phyloP scores from a whole-genome alignment of 2,113 vertebrate genomes.

The Sorex fumeus region DNA sequence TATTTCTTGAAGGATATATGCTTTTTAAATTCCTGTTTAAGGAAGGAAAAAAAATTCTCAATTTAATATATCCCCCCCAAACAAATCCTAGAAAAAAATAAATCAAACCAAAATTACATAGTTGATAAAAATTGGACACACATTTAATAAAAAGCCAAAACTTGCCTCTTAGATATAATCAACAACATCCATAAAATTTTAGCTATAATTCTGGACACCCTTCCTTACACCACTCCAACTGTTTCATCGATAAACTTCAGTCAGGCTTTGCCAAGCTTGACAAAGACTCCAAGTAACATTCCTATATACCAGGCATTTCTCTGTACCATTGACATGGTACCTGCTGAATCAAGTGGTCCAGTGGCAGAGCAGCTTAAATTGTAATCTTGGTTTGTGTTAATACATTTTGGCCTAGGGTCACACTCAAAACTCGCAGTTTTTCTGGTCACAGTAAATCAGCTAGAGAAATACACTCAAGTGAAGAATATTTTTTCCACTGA shows the following conservation, averaged over 20 bases:
- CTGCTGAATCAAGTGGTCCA: background rate
- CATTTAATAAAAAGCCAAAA: background rate
- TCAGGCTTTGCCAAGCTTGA: background rate
- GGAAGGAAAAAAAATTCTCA: background rate
- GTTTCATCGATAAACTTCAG: background rate
- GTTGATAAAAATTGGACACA: background rate
- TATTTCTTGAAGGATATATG: background rate
- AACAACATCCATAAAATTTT: background rate
- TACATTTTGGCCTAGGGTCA: too few relatives aligned
- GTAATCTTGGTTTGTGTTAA: too few relatives aligned
- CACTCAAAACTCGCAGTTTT: background rate
- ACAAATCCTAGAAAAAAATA: background rate
- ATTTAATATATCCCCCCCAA: background rate
- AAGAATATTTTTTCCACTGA: background rate
- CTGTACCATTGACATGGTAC: background rate
- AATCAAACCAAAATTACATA: background rate
- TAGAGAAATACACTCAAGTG: background rate
- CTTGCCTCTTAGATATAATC: background rate
- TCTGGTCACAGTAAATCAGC: background rate
- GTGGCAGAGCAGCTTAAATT: too few relatives aligned
- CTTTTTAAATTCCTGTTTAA: background rate
- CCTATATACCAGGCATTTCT: background rate
- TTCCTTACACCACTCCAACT: too few relatives aligned
- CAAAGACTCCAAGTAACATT: background rate
- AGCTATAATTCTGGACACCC: background rate